A percentile compares a stretch with the other conserved stretches of the same genome.
These are phyloP conservation scores for Spodoptera litura DNA, from an alignment of 1,140 invertebrate species.

Conservation along the genomic window DNA sequence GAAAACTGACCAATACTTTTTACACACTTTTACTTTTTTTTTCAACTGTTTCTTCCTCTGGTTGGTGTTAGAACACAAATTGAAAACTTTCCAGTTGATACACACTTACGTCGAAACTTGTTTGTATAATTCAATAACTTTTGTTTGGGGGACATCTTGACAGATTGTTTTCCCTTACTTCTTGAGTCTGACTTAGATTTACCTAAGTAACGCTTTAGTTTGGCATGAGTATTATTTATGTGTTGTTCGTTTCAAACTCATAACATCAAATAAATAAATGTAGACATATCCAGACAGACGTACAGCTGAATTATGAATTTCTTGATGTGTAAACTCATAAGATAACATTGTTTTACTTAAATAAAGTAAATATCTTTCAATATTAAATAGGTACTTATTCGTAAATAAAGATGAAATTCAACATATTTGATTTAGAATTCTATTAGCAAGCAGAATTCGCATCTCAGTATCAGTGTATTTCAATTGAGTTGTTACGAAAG, in stretches of 20 bases:
- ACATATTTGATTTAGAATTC: too few species aligned
- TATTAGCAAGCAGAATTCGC: too few species aligned
- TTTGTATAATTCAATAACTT: slow-evolving; percentile 12
- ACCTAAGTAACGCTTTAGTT: slow-evolving; percentile 9
- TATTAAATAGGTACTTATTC: too few species aligned
- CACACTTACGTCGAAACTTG: slow-evolving; percentile 10
- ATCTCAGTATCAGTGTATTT: too few species aligned
- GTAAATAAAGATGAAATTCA: too few species aligned
- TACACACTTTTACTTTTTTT: slow-evolving; percentile 57
- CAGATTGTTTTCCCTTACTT: background rate
- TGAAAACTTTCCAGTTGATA: slow-evolving; percentile 21
- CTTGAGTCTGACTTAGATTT: background rate
- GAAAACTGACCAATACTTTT: slow-evolving; percentile 70
- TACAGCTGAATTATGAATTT: too few species aligned
- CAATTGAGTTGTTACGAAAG: too few species aligned
- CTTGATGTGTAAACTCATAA: too few species aligned
- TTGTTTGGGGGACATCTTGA: background rate
- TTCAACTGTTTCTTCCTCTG: slow-evolving; percentile 56
- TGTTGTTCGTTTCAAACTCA: background rate
- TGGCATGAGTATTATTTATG: background rate
- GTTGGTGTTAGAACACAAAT: slow-evolving; percentile 24
- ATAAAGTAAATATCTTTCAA: too few species aligned
- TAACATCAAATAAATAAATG: too few species aligned
- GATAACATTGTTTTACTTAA: too few species aligned
- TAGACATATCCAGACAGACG: too few species aligned